These are phyloP conservation scores for Colletes gigas DNA, from an alignment of 1,140 invertebrate genomes.

Conservation along the genomic window DNA sequence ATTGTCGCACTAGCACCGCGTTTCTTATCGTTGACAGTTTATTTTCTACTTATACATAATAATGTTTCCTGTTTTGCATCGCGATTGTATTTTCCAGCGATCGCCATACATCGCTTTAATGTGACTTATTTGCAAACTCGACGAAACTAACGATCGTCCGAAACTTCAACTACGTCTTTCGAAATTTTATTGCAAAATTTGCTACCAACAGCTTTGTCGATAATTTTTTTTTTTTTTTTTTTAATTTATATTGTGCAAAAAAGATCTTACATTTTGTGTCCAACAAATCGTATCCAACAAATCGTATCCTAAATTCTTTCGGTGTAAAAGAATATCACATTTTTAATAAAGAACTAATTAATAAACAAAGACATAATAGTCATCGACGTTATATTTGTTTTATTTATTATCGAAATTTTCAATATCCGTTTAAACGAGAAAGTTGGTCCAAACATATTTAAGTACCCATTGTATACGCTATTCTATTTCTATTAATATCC, in stretches of 20 bases:
- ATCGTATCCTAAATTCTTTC: too few relatives aligned
- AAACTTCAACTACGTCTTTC: neutral
- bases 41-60: neutral
- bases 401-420: neutral
- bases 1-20: constrained; percentile 32
- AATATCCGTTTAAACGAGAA: neutral
- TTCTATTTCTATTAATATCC: neutral
- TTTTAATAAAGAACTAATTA: too few relatives aligned
- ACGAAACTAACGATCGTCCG: neutral
- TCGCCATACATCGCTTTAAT: neutral
- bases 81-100: neutral
- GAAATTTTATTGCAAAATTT: neutral
- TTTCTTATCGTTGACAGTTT: constrained; percentile 24
- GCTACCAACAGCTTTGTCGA: too few relatives aligned
- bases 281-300: too few relatives aligned
- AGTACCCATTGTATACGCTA: neutral
- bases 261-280: too few relatives aligned
- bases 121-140: neutral
- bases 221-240: too few relatives aligned
- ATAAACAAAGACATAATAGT: neutral
- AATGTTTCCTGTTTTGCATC: neutral
- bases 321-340: too few relatives aligned
- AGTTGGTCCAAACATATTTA: neutral
- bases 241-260: too few relatives aligned
- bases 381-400: too few relatives aligned